These are phyloP conservation scores for Uropetala carovei DNA, from an alignment of 2,888 invertebrate species.

Conservation along the genomic window DNA sequence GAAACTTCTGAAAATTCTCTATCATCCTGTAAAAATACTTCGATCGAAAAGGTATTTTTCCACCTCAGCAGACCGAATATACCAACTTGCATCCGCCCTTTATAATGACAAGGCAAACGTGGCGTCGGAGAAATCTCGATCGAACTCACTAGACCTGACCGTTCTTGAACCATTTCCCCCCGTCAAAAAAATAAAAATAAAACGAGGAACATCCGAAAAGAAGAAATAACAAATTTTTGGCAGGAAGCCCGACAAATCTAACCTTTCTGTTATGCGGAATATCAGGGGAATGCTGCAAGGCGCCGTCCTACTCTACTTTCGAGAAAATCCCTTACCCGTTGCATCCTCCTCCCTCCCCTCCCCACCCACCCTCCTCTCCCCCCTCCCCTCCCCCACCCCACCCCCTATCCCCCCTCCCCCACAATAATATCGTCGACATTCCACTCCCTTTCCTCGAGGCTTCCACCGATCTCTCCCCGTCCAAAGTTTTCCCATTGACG, in stretches of 20 bases:
- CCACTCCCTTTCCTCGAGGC: neutral
- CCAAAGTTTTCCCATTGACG: neutral
- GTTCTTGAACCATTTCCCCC: neutral
- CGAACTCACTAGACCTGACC: neutral
- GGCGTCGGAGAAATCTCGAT: neutral
- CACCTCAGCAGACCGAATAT: too few species aligned
- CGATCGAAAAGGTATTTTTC: too few species aligned
- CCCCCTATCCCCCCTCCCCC: neutral
- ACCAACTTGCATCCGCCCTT: too few species aligned
- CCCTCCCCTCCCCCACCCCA: neutral
- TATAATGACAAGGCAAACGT: too few species aligned
- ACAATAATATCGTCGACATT: neutral
- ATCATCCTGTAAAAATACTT: too few species aligned
- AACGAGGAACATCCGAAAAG: neutral
- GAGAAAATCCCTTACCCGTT: neutral
- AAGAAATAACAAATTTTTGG: slow-evolving; percentile 59
- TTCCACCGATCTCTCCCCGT: neutral
- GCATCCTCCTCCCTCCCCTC: neutral
- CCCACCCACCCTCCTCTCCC: neutral
- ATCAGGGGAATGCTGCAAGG: slow-evolving; percentile 32
- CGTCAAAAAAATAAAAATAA: too few species aligned
- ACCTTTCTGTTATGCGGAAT: slow-evolving; percentile 39
- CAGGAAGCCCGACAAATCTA: neutral
- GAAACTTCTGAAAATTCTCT: too few species aligned
- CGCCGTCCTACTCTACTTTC: slow-evolving; percentile 40